These are phyloP conservation scores for Gephyroberyx darwinii DNA, from an alignment of 2,797 vertebrate genomes.

Conservation along the genomic window DNA sequence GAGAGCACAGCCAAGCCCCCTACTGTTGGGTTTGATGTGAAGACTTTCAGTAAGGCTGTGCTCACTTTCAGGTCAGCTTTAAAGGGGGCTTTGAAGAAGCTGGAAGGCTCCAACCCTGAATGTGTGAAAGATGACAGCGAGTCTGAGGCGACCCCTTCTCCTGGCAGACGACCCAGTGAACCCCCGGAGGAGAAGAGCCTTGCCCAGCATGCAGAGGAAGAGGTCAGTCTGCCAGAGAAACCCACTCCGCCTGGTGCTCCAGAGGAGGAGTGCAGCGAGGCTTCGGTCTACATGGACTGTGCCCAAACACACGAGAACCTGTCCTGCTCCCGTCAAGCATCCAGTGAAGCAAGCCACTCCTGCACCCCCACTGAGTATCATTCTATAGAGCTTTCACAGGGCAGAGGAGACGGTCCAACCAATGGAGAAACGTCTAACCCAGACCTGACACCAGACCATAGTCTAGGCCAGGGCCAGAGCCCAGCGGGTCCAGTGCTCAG, in stretches of 20 bases:
- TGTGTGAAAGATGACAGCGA: conserved; percentile 75
- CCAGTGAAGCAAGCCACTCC: conserved; percentile 55
- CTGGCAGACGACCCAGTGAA: conserved; percentile 65
- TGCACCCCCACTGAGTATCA: conserved; percentile 67
- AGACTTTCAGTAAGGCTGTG: conserved; percentile 87
- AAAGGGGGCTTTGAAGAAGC: conserved; percentile 89
- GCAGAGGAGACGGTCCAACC: conserved; percentile 48
- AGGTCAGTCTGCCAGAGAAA: conserved; percentile 75
- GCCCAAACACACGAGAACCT: conserved; percentile 64
- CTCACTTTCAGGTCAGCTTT: conserved; percentile 88
- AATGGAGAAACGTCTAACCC: conserved; percentile 57
- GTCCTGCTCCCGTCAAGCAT: conserved; percentile 60
- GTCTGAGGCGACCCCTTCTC: conserved; percentile 71
- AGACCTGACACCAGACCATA: conserved; percentile 56
- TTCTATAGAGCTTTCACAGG: conserved; percentile 55
- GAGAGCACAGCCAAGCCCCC: conserved; percentile 78
- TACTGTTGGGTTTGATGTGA: conserved; percentile 84
- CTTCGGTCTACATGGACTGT: conserved; percentile 61
- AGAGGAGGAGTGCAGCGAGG: conserved; percentile 72
- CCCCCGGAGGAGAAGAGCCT: conserved; percentile 70
- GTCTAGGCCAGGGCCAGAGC: conserved; percentile 24
- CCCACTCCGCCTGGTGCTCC: conserved; percentile 72
- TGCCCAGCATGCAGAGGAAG: conserved; percentile 68
- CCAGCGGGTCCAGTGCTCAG: conserved; percentile 10
- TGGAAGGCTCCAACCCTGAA: conserved; percentile 83